phyloP scores from a whole-genome alignment of 2,888 invertebrate species.

The Tinea pellionella region DNA sequence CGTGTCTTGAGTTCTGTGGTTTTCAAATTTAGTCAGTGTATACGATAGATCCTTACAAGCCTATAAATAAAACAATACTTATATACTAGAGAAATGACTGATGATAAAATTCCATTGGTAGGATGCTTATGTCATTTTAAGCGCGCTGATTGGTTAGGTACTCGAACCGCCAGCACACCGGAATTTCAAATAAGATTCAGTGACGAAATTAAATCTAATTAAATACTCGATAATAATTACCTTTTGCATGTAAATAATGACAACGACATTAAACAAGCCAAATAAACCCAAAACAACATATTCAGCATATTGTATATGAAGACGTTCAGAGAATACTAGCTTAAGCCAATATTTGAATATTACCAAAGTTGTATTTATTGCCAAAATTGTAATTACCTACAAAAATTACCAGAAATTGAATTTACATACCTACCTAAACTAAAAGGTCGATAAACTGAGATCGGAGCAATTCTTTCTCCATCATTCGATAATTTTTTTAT shows the following conservation, averaged over 20 bases:
- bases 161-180: too few relatives aligned
- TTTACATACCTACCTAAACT: too few relatives aligned
- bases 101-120: too few relatives aligned
- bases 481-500: too few relatives aligned
- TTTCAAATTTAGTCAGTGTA: conserved; percentile 35
- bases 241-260: conserved; percentile 13
- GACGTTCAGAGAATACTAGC: neutral
- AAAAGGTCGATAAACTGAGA: too few relatives aligned
- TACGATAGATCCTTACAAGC: conserved; percentile 28
- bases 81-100: too few relatives aligned
- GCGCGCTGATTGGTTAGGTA: too few relatives aligned
- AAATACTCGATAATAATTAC: conserved; percentile 4
- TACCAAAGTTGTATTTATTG: conserved; percentile 3
- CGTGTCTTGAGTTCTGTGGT: conserved; percentile 35
- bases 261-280: conserved; percentile 9
- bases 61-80: conserved; percentile 22
- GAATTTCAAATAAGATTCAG: too few relatives aligned
- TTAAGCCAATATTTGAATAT: conserved; percentile 14
- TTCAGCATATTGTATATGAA: neutral
- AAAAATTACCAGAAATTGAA: too few relatives aligned
- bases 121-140: too few relatives aligned
- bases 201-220: too few relatives aligned
- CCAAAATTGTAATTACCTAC: conserved; percentile 4
- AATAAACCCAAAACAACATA: conserved; percentile 1
- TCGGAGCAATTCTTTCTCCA: too few relatives aligned